Evolutionary conservation across 1,140 invertebrate species (phyloP).

Genomic region (Formica exsecta): DNA sequence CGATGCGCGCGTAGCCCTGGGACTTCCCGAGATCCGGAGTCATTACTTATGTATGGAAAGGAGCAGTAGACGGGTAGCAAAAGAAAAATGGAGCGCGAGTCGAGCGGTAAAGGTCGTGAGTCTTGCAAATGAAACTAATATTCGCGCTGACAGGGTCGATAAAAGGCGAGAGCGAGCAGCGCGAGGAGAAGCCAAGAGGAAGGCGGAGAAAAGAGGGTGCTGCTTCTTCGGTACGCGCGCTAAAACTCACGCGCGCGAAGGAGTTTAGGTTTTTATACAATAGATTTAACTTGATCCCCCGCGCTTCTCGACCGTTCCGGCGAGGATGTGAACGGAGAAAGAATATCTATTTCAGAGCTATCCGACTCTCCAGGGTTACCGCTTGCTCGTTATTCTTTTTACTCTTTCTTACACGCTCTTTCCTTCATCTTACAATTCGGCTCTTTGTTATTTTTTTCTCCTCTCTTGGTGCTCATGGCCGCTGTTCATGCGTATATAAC

Average conservation of each 20-base stretch:
- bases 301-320: conserved; percentile 63
- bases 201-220: not conserved
- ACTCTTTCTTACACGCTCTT: conserved; percentile 1
- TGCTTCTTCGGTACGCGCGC: conserved; percentile 42
- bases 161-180: conserved; percentile 20
- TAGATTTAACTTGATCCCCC: conserved; percentile 65
- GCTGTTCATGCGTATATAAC: not conserved
- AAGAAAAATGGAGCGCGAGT: conserved; percentile 52
- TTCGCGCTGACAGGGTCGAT: conserved; percentile 62
- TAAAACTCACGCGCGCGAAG: conserved; percentile 21
- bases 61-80: not conserved
- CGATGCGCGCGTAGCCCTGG: conserved; percentile 33
- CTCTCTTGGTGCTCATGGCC: not conserved
- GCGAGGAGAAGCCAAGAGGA: not conserved
- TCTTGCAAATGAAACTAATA: conserved; percentile 79
- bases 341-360: conserved; percentile 74
- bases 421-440: not conserved
- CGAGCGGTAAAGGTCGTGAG: conserved; percentile 69
- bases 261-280: conserved; percentile 71
- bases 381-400: not conserved
- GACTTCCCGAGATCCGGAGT: conserved; percentile 26
- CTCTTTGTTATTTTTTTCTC: conserved; percentile 25
- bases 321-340: conserved; percentile 68
- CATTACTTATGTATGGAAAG: conserved; percentile 63
- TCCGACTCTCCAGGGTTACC: conserved; percentile 51